Evolutionary conservation across 2,888 invertebrate genomes (phyloP), one percentile per base, ranked within the genome.

Genomic region (Pelosia muscerda): DNA sequence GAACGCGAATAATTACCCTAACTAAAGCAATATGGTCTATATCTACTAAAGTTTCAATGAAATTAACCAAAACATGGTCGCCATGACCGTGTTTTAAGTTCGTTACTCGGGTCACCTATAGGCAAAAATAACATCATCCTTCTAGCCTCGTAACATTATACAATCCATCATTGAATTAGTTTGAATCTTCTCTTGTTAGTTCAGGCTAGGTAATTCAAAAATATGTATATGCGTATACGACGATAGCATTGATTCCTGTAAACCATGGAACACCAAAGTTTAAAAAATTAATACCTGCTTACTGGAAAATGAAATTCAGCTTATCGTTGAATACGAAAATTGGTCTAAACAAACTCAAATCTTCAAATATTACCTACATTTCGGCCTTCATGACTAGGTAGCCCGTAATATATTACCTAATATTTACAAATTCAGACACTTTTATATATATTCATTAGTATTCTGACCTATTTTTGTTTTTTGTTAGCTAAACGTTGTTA

Each of bases 401-500:
- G 15, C 19, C 15, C 38, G 34, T 23, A 59, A 23, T 57, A n/a
- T 31, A 22, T 59, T 59, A 59, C 34, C 4, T 15, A 59, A 61
- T 55, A 38, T 61, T 38, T 66, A 61, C 65, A 6, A 38, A 60
- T 38, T n/a, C 54, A 23, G 38, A 28, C 13, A 38, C 42, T 55
- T 49, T 55, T 15, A 25, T 38, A 38, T 28, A 25, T 13, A 3
- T 11, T 25, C 8, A 53, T 28, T 59, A 59, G 53, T 60, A 54
- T 60, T 53, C 53, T 60, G 54, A 26, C 53, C 8, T 28, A 49
- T 55, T 55, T 57, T 58, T 28, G 26, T 31, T 49, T 11, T 58
- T 25, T 58, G 42, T 53, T 59, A 65, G 59, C n/a, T n/a, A 60
- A 60, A 53, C 10, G 31, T 65, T 60, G 49, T 65, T 59, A 54